Evolutionary conservation across 2,797 vertebrate species (phyloP).

Genomic region (Sebastes oblongus): DNA sequence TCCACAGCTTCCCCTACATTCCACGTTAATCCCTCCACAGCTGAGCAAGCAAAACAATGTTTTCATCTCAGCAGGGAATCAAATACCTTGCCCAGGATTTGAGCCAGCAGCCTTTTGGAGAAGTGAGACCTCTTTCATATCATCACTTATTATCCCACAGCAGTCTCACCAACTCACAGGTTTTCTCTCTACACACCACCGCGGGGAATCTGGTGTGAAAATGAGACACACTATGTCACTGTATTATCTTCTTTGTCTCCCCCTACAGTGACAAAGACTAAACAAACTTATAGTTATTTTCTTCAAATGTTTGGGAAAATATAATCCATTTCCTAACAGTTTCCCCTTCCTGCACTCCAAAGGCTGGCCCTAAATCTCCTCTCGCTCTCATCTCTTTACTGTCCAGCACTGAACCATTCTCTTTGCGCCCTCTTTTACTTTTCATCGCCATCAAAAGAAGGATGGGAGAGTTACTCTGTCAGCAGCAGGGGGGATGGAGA

Average conservation of each 20-base stretch:
- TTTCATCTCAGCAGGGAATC: constrained; percentile 47
- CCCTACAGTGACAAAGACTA: background rate
- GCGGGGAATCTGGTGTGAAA: constrained; percentile 36
- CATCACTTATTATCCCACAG: constrained; percentile 24
- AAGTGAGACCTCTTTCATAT: constrained; percentile 34
- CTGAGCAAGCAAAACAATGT: constrained; percentile 38
- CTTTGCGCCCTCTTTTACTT: constrained; percentile 14
- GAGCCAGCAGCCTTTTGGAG: constrained; percentile 38
- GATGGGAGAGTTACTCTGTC: constrained; percentile 43
- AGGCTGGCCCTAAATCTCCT: background rate
- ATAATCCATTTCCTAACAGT: background rate
- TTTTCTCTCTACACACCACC: constrained; percentile 20
- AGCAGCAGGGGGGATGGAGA: constrained; percentile 33
- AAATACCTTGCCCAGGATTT: constrained; percentile 38
- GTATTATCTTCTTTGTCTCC: background rate
- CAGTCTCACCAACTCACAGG: constrained; percentile 25
- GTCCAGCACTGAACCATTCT: constrained; percentile 2
- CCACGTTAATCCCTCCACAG: constrained; percentile 41
- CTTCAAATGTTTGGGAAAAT: background rate
- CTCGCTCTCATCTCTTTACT: background rate
- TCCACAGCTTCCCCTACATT: constrained; percentile 9
- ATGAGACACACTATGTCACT: constrained; percentile 2
- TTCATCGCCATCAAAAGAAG: constrained; percentile 47
- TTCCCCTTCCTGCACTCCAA: background rate
- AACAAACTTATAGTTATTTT: constrained; percentile 15